A percentile compares a stretch with the other conserved stretches of the same genome.
These are phyloP conservation scores for Nymphicus hollandicus DNA, from an alignment of 2,113 vertebrate species.

Conservation along the genomic window DNA sequence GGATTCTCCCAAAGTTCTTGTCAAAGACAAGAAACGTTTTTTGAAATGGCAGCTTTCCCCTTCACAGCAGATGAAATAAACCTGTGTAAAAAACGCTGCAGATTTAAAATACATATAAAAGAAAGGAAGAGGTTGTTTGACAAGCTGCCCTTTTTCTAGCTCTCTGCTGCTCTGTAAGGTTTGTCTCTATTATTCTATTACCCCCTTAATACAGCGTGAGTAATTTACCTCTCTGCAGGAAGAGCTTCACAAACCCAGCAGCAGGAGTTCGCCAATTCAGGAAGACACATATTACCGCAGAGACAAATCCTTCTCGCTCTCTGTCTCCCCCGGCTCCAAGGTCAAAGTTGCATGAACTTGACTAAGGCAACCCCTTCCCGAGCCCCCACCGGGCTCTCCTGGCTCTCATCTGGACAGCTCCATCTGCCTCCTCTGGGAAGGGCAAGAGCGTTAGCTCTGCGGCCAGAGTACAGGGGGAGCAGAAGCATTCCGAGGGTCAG, in stretches of 20 bases:
- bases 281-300: not conserved
- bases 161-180: not conserved
- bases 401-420: not conserved
- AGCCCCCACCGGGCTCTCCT: not conserved
- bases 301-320: not conserved
- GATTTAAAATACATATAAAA: not conserved
- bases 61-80: constrained; percentile 40
- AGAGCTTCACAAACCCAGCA: not conserved
- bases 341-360: not conserved
- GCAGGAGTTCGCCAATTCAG: not conserved
- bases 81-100: not conserved
- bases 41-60: constrained; percentile 33
- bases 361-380: not conserved
- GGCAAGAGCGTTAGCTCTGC: not conserved
- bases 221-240: not conserved
- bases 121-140: not conserved
- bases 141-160: not conserved
- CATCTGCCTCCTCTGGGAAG: not conserved
- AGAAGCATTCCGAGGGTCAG: not conserved
- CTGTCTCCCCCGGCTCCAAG: not conserved
- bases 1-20: constrained; percentile 37
- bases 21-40: not conserved
- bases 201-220: not conserved
- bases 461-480: not conserved
- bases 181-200: not conserved